Percentiles rank a stretch among this genome's conserved stretches.
These are phyloP conservation scores for Saccopteryx leptura DNA, from an alignment of 2,113 vertebrate species.

Conservation along the genomic window DNA sequence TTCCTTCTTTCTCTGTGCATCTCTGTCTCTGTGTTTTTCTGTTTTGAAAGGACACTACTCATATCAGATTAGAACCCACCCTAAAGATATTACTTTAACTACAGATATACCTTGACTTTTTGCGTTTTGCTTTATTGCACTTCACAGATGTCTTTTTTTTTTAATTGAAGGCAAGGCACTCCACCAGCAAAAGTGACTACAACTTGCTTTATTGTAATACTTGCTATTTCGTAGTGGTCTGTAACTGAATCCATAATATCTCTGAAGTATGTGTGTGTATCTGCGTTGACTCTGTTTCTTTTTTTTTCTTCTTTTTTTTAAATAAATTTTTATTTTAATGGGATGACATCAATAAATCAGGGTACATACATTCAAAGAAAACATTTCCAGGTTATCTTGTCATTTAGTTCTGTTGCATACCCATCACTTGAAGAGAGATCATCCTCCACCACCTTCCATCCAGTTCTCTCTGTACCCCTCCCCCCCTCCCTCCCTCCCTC, in stretches of 20 bases:
- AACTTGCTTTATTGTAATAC: not conserved
- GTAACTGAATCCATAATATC: not conserved
- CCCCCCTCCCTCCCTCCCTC: too few species aligned
- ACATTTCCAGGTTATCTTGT: too few species aligned
- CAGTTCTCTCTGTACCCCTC: too few species aligned
- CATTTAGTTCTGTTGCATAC: too few species aligned
- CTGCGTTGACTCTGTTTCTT: not conserved
- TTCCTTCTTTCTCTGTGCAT: not conserved
- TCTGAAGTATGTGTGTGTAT: not conserved
- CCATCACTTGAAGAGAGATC: too few species aligned
- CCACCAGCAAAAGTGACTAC: not conserved
- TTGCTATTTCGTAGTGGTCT: not conserved
- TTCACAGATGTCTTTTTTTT: not conserved
- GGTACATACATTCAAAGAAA: too few species aligned
- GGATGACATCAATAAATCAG: too few species aligned
- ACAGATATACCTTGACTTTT: not conserved
- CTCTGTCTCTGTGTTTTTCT: not conserved
- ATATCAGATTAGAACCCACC: not conserved
- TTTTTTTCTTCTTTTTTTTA: too few species aligned
- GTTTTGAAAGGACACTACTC: not conserved
- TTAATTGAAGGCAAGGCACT: not conserved
- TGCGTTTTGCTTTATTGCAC: not conserved
- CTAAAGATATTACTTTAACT: not conserved
- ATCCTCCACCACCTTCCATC: too few species aligned
- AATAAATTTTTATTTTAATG: too few species aligned